Evolutionary conservation across 2,797 vertebrate species (phyloP), one percentile per base, ranked within the genome.

Genomic region (Gobio occitaniae): DNA sequence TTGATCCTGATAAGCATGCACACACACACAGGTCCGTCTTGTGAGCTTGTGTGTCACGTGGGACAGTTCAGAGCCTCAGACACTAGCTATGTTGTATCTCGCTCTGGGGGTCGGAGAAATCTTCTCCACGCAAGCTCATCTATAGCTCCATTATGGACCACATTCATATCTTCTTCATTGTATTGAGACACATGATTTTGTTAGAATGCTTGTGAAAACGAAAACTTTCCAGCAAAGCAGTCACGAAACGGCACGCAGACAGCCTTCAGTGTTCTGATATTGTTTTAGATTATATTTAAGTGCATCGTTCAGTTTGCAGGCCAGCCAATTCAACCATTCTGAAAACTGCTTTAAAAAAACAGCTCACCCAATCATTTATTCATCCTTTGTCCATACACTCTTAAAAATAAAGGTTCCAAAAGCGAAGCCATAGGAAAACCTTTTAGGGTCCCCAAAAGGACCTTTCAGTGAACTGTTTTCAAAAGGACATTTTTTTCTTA

Each of bases 1-100:
- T 88, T 19, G 68, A 83, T 44, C 68, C 87, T 87, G 84, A 82
- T 90, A 87, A 86, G 83, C n/a, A 19, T 87, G 87, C 75, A 88
- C 83, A 84, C 32, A 32, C 32, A 32, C 25, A 88, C 11, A 83
- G 1, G 70, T 74, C 13, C 3, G 21, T 71, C 80, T 69, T 52
- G 17, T 56, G n/a, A 70, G 56, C 56, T 48, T 52, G 21, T 66
- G 54, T 44, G 71, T 83, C 48, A 77, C 32, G 13, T 75, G 41
- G 25, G 56, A 6, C 41, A 36, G 68, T 68, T 50, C 12, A 68
- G 10, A 80, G 48, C 17, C 25, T 12, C 50, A 29, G 50, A 21
- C 79, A 25, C 8, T 41, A 69, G 32, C 78, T 32, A 10, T 69
- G 48, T 63, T 41, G 41, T 63, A 48, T 56, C 52, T 50, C 11